Conservation (phyloP, 2,888 invertebrate genomes). For the Amphipoea lucens region DNA sequence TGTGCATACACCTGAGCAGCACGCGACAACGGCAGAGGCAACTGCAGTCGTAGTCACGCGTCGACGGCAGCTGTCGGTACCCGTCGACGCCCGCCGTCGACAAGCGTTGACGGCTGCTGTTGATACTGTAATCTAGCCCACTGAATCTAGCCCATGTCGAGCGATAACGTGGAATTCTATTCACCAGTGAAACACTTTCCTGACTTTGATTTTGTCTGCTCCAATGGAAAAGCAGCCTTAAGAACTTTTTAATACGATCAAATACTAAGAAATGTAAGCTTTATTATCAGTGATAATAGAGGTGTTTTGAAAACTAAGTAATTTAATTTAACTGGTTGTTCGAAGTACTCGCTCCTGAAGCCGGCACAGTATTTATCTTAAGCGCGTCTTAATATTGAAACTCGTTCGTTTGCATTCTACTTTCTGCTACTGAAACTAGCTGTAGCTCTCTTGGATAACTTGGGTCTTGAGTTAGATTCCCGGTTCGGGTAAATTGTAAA, state of each 20-base stretch:
- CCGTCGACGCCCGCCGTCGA: too few relatives aligned
- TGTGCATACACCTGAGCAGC: too few relatives aligned
- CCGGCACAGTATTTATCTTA: constrained; percentile 18
- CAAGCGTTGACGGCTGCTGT: too few relatives aligned
- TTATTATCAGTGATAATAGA: constrained; percentile 1
- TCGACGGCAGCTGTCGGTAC: too few relatives aligned
- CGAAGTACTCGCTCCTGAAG: neutral
- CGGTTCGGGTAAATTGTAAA: neutral
- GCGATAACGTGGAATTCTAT: neutral
- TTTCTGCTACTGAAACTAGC: neutral
- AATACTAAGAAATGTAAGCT: constrained; percentile 17
- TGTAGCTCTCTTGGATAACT: too few relatives aligned
- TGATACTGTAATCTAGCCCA: too few relatives aligned
- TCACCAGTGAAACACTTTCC: neutral
- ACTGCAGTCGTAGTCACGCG: too few relatives aligned
- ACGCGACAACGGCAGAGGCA: too few relatives aligned
- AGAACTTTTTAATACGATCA: constrained; percentile 11
- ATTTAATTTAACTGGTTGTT: constrained; percentile 31
- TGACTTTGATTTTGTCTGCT: neutral
- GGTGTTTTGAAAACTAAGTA: constrained; percentile 29
- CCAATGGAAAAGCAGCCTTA: neutral
- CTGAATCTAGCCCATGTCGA: neutral
- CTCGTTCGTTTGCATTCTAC: neutral
- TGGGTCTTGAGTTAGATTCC: neutral
- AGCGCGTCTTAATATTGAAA: neutral